Conservation (phyloP, 2,797 vertebrate genomes). For the Linurgus olivaceus region DNA sequence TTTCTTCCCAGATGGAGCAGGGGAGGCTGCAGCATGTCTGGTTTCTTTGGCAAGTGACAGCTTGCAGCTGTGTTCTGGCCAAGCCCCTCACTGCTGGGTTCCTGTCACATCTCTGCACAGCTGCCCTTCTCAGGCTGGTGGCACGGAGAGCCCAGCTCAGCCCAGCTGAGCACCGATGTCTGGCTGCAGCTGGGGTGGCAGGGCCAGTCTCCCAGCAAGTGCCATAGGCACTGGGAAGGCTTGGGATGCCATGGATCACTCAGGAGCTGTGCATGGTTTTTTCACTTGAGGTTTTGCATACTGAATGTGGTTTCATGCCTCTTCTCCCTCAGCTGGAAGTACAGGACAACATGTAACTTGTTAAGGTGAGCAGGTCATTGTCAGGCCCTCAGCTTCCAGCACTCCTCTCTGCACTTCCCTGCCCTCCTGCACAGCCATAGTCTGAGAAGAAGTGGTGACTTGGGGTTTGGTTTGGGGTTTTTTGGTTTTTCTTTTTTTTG, state of each 20-base stretch:
- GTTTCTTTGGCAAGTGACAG: background rate
- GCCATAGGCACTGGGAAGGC: background rate
- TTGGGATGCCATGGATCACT: background rate
- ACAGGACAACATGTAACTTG: background rate
- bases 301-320: background rate
- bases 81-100: background rate
- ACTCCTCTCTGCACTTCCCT: background rate
- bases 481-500: background rate
- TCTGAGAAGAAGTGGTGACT: background rate
- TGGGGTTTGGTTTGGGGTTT: background rate
- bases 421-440: background rate
- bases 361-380: background rate
- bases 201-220: fast-evolving
- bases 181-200: background rate
- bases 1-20: background rate
- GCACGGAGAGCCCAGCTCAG: background rate
- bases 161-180: fast-evolving
- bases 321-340: background rate
- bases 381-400: background rate
- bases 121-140: background rate
- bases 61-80: background rate
- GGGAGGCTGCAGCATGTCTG: background rate
- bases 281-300: background rate
- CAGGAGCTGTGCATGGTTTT: fast-evolving
- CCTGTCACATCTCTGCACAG: background rate